Evolutionary conservation across 64 coral and sea anemone genomes (phyloP).

Genomic region (Cladopsammia gracilis): DNA sequence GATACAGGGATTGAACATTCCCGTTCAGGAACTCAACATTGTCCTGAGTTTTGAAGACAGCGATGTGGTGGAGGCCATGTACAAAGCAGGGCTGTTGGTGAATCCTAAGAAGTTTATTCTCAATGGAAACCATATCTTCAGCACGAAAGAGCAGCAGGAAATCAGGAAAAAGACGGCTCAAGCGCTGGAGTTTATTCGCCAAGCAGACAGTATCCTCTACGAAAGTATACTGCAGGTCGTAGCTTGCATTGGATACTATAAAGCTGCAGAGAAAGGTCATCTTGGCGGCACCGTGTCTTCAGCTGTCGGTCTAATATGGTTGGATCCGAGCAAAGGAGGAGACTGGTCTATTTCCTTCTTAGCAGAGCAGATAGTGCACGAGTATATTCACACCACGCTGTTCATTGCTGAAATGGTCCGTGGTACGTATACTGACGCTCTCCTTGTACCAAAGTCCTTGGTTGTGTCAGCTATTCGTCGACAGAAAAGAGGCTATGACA

Average conservation of each 20-base stretch:
- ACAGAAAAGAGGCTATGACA: conserved; percentile 26
- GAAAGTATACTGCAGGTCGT: conserved; percentile 1
- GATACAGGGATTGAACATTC: conserved; percentile 16
- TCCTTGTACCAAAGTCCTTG: conserved; percentile 11
- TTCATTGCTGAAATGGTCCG: conserved; percentile 23
- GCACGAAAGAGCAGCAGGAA: neutral
- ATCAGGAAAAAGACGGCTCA: neutral
- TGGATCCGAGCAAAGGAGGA: conserved; percentile 12
- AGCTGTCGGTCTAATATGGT: neutral
- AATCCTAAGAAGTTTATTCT: conserved; percentile 21
- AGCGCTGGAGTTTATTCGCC: neutral
- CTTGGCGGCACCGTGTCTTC: neutral
- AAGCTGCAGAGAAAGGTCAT: conserved; percentile 7
- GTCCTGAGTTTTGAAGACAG: conserved; percentile 8
- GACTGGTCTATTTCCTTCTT: conserved; percentile 16
- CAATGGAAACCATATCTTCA: conserved; percentile 14
- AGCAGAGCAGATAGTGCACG: conserved; percentile 8
- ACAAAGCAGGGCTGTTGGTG: conserved; percentile 32
- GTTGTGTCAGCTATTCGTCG: conserved; percentile 24
- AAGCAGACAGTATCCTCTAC: conserved; percentile 7
- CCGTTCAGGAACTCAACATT: neutral
- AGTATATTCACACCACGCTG: conserved; percentile 2
- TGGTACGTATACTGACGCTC: conserved; percentile 5
- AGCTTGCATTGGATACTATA: neutral
- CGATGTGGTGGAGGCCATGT: conserved; percentile 29